A percentile compares a stretch with the other conserved stretches of the same genome.
Evolutionary conservation across 2,797 vertebrate genomes (phyloP).

Genomic region (Catamblyrhynchus diadema): DNA sequence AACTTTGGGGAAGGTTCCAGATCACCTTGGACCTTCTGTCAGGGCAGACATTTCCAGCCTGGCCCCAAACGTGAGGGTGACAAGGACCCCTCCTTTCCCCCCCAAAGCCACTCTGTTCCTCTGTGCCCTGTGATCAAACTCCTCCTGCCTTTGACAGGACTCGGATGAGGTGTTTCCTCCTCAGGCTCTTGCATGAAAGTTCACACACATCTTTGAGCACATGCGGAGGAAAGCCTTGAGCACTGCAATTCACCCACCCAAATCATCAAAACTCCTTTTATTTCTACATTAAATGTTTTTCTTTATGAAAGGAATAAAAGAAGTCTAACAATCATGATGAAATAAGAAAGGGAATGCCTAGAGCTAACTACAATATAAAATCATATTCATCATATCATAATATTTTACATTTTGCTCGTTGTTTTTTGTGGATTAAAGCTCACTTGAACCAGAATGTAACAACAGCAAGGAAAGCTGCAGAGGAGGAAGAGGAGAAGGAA

Average conservation of each 20-base stretch:
- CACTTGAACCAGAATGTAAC: not conserved
- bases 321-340: conserved; percentile 31
- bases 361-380: conserved; percentile 42
- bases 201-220: not conserved
- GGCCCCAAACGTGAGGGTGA: not conserved
- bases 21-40: not conserved
- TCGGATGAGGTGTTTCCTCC: not conserved
- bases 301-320: conserved; percentile 38
- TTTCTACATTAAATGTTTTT: conserved; percentile 44
- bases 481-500: not conserved
- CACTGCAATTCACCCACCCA: not conserved
- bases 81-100: not conserved
- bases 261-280: conserved; percentile 9
- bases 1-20: not conserved
- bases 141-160: not conserved
- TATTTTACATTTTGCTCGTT: conserved; percentile 21
- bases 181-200: not conserved
- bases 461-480: not conserved
- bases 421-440: not conserved
- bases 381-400: conserved; percentile 30
- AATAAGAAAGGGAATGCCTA: conserved; percentile 35
- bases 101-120: not conserved
- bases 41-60: not conserved
- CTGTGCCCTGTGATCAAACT: not conserved
- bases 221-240: conserved; percentile 7